Percentiles rank a stretch among this genome's conserved stretches.
These are phyloP conservation scores for Myoxocephalus aenaeus DNA, from an alignment of 2,797 vertebrate genomes.

Conservation along the genomic window DNA sequence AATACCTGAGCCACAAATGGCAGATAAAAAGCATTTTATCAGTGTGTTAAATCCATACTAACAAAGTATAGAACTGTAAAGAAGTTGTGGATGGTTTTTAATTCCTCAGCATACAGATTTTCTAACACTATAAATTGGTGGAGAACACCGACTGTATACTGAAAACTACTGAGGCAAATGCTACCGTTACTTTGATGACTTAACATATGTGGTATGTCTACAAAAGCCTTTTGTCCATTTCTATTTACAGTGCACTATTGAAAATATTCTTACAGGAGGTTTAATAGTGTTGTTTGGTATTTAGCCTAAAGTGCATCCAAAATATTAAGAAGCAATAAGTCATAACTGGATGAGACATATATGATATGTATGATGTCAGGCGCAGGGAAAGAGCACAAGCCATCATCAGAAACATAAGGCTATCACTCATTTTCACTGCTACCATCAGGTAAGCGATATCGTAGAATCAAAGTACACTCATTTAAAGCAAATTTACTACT, in stretches of 20 bases:
- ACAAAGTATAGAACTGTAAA: constrained; percentile 1
- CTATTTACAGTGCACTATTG: neutral
- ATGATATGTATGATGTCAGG: neutral
- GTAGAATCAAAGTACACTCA: neutral
- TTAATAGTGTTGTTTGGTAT: neutral
- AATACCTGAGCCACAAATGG: constrained; percentile 85
- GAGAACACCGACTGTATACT: neutral
- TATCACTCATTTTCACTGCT: constrained; percentile 1
- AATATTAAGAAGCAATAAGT: neutral
- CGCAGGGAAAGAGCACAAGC: neutral
- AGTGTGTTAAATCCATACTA: neutral
- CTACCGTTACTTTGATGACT: neutral
- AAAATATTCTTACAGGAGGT: neutral
- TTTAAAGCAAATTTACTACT: neutral
- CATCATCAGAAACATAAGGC: neutral
- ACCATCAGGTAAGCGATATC: neutral
- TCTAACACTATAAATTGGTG: neutral
- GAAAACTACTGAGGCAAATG: neutral
- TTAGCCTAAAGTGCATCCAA: neutral
- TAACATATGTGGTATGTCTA: too few relatives aligned
- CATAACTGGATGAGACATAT: neutral
- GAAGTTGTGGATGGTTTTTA: neutral
- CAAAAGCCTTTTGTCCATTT: neutral
- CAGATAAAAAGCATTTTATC: neutral
- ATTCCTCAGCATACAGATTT: neutral